Conservation (phyloP, 2,888 invertebrate genomes). For the Beris morrisii region DNA sequence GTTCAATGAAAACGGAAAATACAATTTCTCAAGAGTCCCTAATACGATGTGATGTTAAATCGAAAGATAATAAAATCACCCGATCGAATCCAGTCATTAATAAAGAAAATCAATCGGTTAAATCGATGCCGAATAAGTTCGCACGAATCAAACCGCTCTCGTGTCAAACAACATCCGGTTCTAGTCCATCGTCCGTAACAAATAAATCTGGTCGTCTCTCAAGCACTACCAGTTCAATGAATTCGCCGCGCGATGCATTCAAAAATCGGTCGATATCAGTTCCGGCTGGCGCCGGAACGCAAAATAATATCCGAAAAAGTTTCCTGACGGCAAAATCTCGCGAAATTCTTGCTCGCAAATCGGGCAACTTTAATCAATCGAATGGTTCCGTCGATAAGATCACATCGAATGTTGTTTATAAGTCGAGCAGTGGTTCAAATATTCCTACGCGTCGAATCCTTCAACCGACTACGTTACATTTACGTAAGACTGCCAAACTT, state of each 20-base stretch:
- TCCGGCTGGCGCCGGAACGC: slow-evolving; percentile 41
- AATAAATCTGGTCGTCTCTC: slow-evolving; percentile 53
- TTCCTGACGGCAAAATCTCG: slow-evolving; percentile 55
- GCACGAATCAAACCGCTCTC: slow-evolving; percentile 34
- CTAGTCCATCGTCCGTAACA: slow-evolving; percentile 54
- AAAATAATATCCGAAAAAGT: slow-evolving; percentile 46
- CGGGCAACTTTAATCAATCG: slow-evolving; percentile 41
- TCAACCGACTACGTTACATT: slow-evolving; percentile 39
- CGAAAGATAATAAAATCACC: slow-evolving; percentile 42
- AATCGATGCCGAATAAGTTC: slow-evolving; percentile 30
- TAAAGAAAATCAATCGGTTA: slow-evolving; percentile 35
- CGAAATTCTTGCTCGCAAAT: slow-evolving; percentile 54
- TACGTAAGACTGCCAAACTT: slow-evolving; percentile 38
- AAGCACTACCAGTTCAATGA: slow-evolving; percentile 51
- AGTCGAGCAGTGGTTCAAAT: slow-evolving; percentile 46
- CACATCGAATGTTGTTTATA: slow-evolving; percentile 42
- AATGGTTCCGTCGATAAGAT: slow-evolving; percentile 48
- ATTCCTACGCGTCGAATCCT: slow-evolving; percentile 52
- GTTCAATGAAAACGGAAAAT: slow-evolving; percentile 53
- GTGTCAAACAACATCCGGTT: slow-evolving; percentile 45
- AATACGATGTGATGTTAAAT: slow-evolving; percentile 34
- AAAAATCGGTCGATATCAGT: slow-evolving; percentile 55
- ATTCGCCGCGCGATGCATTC: slow-evolving; percentile 52
- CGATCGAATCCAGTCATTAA: slow-evolving; percentile 51
- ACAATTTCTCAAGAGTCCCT: slow-evolving; percentile 55